phyloP scores from a whole-genome alignment of 2,888 invertebrate genomes.

The Mechanitis messenoides region DNA sequence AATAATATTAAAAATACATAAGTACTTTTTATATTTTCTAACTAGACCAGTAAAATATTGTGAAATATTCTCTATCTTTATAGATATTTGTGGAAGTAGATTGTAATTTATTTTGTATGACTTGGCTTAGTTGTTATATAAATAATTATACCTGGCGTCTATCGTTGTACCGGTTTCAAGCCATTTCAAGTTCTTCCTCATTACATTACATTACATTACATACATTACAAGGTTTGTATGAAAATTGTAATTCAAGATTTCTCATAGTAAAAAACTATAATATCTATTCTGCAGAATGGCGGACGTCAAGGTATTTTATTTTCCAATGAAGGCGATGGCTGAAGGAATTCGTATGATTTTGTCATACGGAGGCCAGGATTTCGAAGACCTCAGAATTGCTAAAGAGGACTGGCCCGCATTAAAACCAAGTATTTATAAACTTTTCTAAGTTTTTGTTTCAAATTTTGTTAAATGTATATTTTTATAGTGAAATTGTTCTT shows the following conservation, averaged over 20 bases:
- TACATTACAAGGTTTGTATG: not conserved
- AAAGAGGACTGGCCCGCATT: constrained; percentile 67
- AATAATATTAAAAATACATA: too few relatives aligned
- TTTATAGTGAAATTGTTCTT: not conserved
- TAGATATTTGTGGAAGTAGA: too few relatives aligned
- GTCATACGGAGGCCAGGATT: constrained; percentile 77
- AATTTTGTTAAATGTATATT: not conserved
- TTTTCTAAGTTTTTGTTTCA: not conserved
- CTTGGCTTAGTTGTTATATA: too few relatives aligned
- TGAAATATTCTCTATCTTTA: too few relatives aligned
- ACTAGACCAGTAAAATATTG: too few relatives aligned
- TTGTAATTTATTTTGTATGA: too few relatives aligned
- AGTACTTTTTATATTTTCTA: too few relatives aligned
- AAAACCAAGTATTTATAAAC: constrained; percentile 40
- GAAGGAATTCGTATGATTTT: constrained; percentile 78
- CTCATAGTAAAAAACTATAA: constrained; percentile 28
- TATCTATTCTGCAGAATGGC: constrained; percentile 42
- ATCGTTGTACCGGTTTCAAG: not conserved
- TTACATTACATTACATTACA: not conserved
- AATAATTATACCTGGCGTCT: too few relatives aligned
- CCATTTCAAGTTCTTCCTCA: too few relatives aligned
- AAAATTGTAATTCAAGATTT: not conserved
- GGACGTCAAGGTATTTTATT: constrained; percentile 76
- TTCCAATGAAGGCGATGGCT: constrained; percentile 77
- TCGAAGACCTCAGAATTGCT: constrained; percentile 76